phyloP scores from a whole-genome alignment of 2,113 vertebrate genomes.

The Hypocryptadius cinnamomeus region DNA sequence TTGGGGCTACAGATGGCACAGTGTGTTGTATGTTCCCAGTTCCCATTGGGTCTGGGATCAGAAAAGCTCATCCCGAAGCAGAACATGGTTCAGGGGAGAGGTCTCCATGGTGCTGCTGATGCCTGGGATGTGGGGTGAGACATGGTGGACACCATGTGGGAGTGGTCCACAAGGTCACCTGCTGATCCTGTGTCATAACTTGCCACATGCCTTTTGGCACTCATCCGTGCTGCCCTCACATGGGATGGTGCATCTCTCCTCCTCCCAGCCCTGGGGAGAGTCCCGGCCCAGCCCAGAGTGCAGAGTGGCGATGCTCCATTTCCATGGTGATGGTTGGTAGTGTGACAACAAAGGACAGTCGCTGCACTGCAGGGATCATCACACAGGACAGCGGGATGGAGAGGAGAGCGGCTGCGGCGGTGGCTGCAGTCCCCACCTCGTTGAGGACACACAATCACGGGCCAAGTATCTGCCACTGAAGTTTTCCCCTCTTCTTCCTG shows the following conservation, averaged over 20 bases:
- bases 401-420: not conserved
- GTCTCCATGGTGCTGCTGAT: not conserved
- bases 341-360: not conserved
- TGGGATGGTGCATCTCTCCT: fast-evolving
- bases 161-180: not conserved
- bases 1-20: not conserved
- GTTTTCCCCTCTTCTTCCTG: not conserved
- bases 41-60: not conserved
- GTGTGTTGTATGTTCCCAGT: not conserved
- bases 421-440: not conserved
- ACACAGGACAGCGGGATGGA: not conserved
- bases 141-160: fast-evolving
- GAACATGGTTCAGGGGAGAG: not conserved
- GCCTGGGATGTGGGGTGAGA: not conserved
- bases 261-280: not conserved
- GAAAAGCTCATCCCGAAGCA: fast-evolving
- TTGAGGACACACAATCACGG: fast-evolving
- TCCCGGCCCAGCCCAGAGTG: fast-evolving
- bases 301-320: not conserved
- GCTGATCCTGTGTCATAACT: fast-evolving
- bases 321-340: not conserved
- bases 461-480: not conserved
- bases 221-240: fast-evolving
- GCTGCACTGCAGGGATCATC: not conserved
- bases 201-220: not conserved